These are phyloP conservation scores for Hirtodrosophila cameraria DNA, from an alignment of 2,888 invertebrate species.

Conservation along the genomic window DNA sequence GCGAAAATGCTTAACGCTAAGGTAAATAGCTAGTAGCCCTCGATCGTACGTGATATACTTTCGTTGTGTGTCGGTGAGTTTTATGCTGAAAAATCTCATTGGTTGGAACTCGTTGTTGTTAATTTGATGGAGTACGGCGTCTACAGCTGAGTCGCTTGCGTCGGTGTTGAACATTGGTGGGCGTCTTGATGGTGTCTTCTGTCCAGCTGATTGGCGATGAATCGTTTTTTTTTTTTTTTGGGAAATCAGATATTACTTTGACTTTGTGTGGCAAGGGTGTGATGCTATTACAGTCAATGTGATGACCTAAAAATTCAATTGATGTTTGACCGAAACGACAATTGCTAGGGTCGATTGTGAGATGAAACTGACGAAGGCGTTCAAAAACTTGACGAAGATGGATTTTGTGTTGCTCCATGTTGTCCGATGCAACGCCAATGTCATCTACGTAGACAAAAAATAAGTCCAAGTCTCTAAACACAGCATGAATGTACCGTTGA, in stretches of 20 bases:
- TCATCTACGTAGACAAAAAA: too few species aligned
- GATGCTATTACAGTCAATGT: slow-evolving; percentile 1
- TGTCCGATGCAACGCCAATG: too few species aligned
- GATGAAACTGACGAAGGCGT: not conserved
- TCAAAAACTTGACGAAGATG: slow-evolving; percentile 1
- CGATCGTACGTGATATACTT: not conserved
- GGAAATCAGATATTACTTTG: not conserved
- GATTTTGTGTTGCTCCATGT: not conserved
- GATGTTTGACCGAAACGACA: too few species aligned
- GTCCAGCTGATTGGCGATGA: not conserved
- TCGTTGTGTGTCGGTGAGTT: not conserved
- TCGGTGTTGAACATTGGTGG: not conserved
- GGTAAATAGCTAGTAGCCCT: not conserved
- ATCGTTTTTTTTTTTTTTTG: too few species aligned
- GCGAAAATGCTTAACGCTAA: too few species aligned
- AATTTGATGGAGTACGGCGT: not conserved
- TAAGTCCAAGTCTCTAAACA: too few species aligned
- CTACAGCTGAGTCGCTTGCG: not conserved
- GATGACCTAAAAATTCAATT: slow-evolving; percentile 1
- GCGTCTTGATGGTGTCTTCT: not conserved
- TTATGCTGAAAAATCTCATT: not conserved
- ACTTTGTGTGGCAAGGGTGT: too few species aligned
- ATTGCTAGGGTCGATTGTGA: too few species aligned
- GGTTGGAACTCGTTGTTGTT: not conserved
- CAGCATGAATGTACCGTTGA: too few species aligned